Evolutionary conservation across 2,888 invertebrate species (phyloP), one percentile per base, ranked within the genome.

Genomic region (Pterostichus niger): DNA sequence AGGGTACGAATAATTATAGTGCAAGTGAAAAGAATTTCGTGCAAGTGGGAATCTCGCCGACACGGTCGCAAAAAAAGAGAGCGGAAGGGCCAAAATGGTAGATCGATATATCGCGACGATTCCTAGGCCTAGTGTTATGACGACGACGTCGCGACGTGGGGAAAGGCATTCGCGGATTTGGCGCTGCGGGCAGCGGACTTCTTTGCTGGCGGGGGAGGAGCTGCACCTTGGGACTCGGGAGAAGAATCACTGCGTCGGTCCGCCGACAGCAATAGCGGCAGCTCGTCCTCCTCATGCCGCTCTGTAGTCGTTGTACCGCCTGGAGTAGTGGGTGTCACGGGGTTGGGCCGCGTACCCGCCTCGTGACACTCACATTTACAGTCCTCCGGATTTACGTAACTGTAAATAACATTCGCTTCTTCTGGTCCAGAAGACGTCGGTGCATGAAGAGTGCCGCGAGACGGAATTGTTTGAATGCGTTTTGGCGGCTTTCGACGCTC

Each of bases 301-400:
- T 44, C 71, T 7, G 15, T 15, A 17, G 40, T 10, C 7, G 11
- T 13, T 17, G 71, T 71, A n/a, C 49, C 52, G 10, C 49, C 64
- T n/a, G 64, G 49, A 5, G 49, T 64, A 17, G 64, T 79, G 7
- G 78, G 44, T 7, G 76, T 52, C 2, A 40, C 17, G 9, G 78
- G 24, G 15, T 46, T 54, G 15, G 71, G 17, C 9, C 71, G 15
- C 5, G 54, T 10, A 24, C 59, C 49, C 24, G 90, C 89, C 87
- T 94, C 95, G 90, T 96, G 96, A 88, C 96, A 96, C 90, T 96
- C 96, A 90, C 96, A 96, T 88, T 95, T 95, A 88, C 96, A 96
- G 87, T 96, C 96, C 88, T 96, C 96, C 5, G 96, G 96, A 89
- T 96, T 96, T 80, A 96, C 96, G 90, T 96, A 96, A 90, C 93